Conservation (phyloP, 2,113 vertebrate genomes). For the Aviceda subcristata region DNA sequence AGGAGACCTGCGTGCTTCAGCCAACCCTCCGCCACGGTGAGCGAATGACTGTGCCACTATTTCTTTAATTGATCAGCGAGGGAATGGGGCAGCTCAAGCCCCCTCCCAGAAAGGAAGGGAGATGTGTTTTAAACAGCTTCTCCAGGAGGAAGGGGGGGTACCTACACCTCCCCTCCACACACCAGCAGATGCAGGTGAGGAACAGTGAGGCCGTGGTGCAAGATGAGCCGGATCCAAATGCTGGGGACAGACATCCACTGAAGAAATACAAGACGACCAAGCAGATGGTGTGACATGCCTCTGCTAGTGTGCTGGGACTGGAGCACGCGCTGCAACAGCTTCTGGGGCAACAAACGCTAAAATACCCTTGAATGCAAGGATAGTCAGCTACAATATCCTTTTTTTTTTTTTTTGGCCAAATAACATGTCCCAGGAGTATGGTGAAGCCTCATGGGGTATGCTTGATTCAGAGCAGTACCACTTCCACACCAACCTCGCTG, state of each 20-base stretch:
- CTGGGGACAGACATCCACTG: not conserved
- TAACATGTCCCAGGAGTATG: not conserved
- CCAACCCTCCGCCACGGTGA: fast-evolving
- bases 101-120: not conserved
- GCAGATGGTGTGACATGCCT: not conserved
- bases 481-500: not conserved
- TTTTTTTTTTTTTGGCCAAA: not conserved
- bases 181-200: not conserved
- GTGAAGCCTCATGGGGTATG: fast-evolving
- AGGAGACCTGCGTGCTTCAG: not conserved
- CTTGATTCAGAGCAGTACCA: not conserved
- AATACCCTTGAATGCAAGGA: not conserved
- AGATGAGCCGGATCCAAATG: fast-evolving
- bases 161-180: no score
- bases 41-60: not conserved
- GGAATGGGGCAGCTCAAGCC: not conserved
- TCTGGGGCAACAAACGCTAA: not conserved
- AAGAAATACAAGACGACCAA: not conserved
- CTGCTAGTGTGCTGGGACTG: not conserved
- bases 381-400: not conserved
- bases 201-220: fast-evolving
- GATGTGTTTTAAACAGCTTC: not conserved
- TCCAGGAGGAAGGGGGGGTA: no score
- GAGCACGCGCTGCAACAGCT: not conserved
- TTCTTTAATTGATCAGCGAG: not conserved